Percentiles rank a stretch among this genome's conserved stretches.
Evolutionary conservation across 92 coral and sea anemone genomes (phyloP).

Genomic region (Micromussa lordhowensis): DNA sequence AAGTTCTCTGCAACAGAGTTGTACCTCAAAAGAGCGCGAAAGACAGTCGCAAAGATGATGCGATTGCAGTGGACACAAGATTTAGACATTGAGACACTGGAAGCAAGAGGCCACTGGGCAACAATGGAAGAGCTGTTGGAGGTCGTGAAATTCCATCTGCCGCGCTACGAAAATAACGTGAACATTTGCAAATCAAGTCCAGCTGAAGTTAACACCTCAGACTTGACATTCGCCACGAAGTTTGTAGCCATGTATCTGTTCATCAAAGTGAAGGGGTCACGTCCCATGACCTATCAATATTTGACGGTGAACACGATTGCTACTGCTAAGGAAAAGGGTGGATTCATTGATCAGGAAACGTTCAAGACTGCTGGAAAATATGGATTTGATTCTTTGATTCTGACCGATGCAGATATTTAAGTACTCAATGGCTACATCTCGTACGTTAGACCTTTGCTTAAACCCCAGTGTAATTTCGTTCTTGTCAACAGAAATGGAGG

Average conservation of each 20-base stretch:
- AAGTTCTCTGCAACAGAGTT: not conserved
- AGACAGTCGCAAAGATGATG: not conserved
- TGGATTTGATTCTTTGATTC: not conserved
- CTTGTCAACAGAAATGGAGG: not conserved
- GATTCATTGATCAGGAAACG: not conserved
- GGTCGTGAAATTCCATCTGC: not conserved
- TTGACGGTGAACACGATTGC: not conserved
- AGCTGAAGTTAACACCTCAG: not conserved
- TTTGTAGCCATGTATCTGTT: not conserved
- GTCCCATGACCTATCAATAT: not conserved
- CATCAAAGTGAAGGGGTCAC: not conserved
- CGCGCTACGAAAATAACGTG: not conserved
- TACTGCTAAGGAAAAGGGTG: not conserved
- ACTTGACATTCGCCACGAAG: not conserved
- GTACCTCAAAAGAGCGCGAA: not conserved
- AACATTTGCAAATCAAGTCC: not conserved
- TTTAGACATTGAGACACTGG: not conserved
- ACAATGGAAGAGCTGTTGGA: not conserved
- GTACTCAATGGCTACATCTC: not conserved
- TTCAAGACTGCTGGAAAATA: not conserved
- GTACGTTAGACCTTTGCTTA: no score
- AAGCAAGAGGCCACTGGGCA: not conserved
- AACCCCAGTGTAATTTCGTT: no score
- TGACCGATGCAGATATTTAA: no score
- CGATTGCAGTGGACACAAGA: not conserved